Evolutionary conservation across 2,113 vertebrate genomes (phyloP).

Genomic region (Pagrus major): DNA sequence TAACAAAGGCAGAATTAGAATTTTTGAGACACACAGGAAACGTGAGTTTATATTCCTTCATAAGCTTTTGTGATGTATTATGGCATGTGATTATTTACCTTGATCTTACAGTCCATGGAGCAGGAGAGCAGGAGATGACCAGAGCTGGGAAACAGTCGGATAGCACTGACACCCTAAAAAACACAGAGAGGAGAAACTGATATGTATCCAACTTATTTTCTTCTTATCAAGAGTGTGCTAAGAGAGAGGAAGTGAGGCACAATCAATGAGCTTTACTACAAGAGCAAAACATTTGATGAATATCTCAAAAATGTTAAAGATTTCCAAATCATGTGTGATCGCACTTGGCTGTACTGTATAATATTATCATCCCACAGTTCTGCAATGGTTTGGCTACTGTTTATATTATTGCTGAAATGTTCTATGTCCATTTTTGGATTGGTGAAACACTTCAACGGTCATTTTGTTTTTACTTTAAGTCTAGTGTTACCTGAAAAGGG

Average conservation of each 20-base stretch:
- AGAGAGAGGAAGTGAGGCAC: neutral
- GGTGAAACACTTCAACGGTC: too few relatives aligned
- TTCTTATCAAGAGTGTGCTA: neutral
- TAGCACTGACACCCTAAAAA: constrained; percentile 94
- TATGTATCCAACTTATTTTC: neutral
- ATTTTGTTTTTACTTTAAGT: too few relatives aligned
- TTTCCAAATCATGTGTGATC: too few relatives aligned
- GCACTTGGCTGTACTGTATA: neutral
- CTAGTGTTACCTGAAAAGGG: too few relatives aligned
- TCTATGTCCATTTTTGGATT: too few relatives aligned
- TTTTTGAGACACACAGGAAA: neutral
- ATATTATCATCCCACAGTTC: neutral
- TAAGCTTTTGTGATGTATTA: neutral
- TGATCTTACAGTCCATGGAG: constrained; percentile 99
- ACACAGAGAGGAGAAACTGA: neutral
- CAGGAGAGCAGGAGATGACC: constrained; percentile 94
- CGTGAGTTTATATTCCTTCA: neutral
- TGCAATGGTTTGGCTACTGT: too few relatives aligned
- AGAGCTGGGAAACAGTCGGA: constrained; percentile 94
- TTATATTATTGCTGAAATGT: too few relatives aligned
- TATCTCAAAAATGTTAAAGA: too few relatives aligned
- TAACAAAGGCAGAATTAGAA: neutral
- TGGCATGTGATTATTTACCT: constrained; percentile 83
- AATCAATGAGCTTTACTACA: neutral
- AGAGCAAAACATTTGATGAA: too few relatives aligned